Evolutionary conservation across 2,888 invertebrate genomes (phyloP), one percentile per base, ranked within the genome.

Genomic region (Apamea monoglypha): DNA sequence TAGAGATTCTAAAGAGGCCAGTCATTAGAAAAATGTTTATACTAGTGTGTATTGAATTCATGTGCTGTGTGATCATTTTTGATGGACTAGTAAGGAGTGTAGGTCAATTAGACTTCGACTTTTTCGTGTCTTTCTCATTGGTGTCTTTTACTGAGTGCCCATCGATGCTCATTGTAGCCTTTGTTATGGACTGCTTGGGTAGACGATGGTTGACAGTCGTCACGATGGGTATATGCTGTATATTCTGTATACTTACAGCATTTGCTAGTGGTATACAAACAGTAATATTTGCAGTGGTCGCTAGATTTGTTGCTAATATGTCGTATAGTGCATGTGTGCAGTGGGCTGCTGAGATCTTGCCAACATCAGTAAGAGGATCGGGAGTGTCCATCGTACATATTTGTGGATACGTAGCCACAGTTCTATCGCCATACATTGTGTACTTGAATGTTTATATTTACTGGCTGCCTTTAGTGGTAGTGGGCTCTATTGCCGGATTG

Each of bases 291-390:
- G 93, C 94, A 47, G 90, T 95, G 0, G 78, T 93, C 4, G 94
- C 95, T 5, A 92, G 95, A 76, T 94, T 95, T 80, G 90, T 91
- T 32, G 92, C 94, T 0, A 95, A 94, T 76, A 94, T 95, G 90
- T 90, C 93, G 0, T 92, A 88, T 61, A 90, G 90, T 80, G 89
- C 93, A 1, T 76, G 89, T 0, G 92, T 92, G 89, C 95, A 95
- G 70, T 95, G 95, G 95, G 91, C 91, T 25, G 92, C 94, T 10
- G 95, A 95, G 82, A 81, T 94, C 25, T 78, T 95, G 18, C 94
- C 95, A 1, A 94, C 94, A 1, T 84, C 93, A 25, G 94, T 94
- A 0, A 90, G 95, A 87, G 95, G 94, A 8, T 92, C 94, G 25
- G 95, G 94, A 29, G 90, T 90, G 36, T 91, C 95, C 0, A 79